Evolutionary conservation across 2,113 vertebrate species (phyloP).

Genomic region (Caloenas nicobarica): DNA sequence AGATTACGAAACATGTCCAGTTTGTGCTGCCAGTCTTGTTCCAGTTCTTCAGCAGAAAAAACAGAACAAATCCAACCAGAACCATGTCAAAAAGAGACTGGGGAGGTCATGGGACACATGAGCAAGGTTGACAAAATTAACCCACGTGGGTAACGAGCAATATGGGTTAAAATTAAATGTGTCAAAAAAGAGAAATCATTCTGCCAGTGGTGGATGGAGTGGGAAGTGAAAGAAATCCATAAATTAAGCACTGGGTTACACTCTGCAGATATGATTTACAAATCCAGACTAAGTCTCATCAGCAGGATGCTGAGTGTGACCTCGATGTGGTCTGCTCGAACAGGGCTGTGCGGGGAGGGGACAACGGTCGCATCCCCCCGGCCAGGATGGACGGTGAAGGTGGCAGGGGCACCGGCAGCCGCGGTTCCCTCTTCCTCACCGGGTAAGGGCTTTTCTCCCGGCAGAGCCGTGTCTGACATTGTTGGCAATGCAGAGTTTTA

Average conservation of each 20-base stretch:
- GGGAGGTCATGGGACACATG: neutral
- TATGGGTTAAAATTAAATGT: neutral
- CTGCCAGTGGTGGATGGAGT: neutral
- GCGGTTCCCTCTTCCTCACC: rapidly evolving
- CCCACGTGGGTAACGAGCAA: rapidly evolving
- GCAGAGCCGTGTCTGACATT: rapidly evolving
- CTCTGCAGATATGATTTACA: neutral
- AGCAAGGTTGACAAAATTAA: neutral
- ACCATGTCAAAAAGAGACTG: neutral
- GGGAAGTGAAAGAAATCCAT: no score
- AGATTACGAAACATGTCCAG: rapidly evolving
- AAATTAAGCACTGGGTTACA: neutral
- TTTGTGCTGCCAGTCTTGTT: neutral
- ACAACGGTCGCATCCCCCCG: rapidly evolving
- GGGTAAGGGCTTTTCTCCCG: neutral
- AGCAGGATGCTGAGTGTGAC: neutral
- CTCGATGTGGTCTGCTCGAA: rapidly evolving
- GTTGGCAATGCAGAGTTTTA: neutral
- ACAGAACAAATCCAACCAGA: neutral
- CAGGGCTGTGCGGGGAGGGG: neutral
- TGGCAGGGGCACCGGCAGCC: rapidly evolving
- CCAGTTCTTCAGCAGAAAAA: neutral
- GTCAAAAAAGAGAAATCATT: neutral
- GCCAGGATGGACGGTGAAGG: rapidly evolving
- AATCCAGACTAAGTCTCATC: neutral